Evolutionary conservation across 2,888 invertebrate genomes (phyloP), one percentile per base, ranked within the genome.

Genomic region (Orgyia antiqua): DNA sequence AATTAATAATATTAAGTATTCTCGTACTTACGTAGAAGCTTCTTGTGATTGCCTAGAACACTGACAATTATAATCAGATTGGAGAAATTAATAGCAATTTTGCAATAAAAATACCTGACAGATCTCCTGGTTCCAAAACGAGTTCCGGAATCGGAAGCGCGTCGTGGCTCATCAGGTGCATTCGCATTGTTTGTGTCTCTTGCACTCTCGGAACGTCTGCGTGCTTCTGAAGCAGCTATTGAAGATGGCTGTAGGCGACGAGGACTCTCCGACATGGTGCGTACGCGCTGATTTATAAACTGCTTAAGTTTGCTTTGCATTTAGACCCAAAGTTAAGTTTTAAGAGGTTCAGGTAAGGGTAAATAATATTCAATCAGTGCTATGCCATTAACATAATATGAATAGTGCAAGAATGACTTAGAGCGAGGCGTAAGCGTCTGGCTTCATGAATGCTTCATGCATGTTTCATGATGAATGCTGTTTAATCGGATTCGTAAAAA

Each of bases 201-300:
- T 0, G 76, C 69, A 17, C 72, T 76, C 36, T 82, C 80, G 0
- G 79, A 80, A 1, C 77, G 58, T 0, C 82, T 66, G 0, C 83
- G 61, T 1, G 78, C 73, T 29, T 80, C 80, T 0, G 58, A 57
- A 15, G 65, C 51, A 2, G 58, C 46, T 3, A 58, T 55, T 2
- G 60, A 41, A 1, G 68, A 54, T 1, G 78, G 74, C 29, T 68
- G 72, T 33, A 80, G 61, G 2, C 83, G 77, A 0, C 83, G 75
- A 1, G 83, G 82, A 21, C 75, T 74, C 54, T 83, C 84, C 37
- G 82, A 68, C 65, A 75, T 62, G 2, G 76, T 82, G 10, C 79
- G 77, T 4, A 74, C 74, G 10, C 83, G 75, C 76, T 84, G 59
- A 42, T 42, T 47, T 33, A 47, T 39, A 47, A 49, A 47, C 49